Evolutionary conservation across 2,888 invertebrate species (phyloP), one percentile per base, ranked within the genome.

Genomic region (Volucella inanis): DNA sequence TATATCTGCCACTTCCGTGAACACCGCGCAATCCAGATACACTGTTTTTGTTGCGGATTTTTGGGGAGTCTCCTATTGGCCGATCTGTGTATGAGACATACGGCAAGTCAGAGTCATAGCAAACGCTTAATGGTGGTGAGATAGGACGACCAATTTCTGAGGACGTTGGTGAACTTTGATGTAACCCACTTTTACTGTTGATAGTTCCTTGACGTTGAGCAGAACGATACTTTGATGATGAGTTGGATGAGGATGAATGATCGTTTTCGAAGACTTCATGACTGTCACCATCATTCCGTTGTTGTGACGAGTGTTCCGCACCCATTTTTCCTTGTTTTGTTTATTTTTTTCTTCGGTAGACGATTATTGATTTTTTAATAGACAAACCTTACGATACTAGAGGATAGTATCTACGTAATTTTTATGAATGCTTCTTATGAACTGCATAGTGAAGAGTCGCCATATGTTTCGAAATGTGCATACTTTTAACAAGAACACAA

Each of bases 51-150:
- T 94, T 94, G 0, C 95, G 94, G 84, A 96, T 93, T 91, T 97
- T 97, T 0, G 97, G 97, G 0, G 97, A 97, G 92, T 97, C 97
- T 89, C 97, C 97, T 68, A 98, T 98, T 10, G 97, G 97, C 75
- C 97, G 93, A 90, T 97, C 97, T 0, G 97, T 97, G 88, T 98
- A 98, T 0, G 97, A 97, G 88, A 98, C 97, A 91, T 98, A 98
- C 0, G 98, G 98, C 70, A 98, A 92, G 90, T 98, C 98, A 0
- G 97, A 96, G 90, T 97, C 97, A 0, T 97, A 97, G 90, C 97
- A 97, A 10, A 98, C 95, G 88, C 97, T 97, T 0, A 97, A 95
- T 0, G 97, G 97, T 0, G 97, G 97, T 0, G 97, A 97, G 6
- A 95, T 95, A 0, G 96, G 94, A 0, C 93, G 92, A 47, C 93